phyloP scores from a whole-genome alignment of 2,113 vertebrate genomes.

The Nibea coibor region DNA sequence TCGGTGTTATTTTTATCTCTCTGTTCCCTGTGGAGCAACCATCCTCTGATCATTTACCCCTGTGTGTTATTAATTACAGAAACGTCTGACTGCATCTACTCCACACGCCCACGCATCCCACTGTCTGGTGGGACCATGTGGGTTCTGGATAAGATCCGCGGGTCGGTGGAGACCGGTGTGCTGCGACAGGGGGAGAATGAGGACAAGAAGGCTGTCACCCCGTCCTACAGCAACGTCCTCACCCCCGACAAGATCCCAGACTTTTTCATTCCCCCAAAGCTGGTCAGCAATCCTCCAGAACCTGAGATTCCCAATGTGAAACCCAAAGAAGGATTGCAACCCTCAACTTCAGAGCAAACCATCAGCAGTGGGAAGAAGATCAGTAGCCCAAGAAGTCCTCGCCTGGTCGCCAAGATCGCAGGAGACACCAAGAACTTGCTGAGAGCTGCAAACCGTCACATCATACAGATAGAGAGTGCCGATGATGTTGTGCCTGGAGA shows the following conservation, averaged over 20 bases:
- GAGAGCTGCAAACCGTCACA: constrained; percentile 89
- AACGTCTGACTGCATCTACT: constrained; percentile 56
- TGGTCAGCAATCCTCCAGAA: constrained; percentile 86
- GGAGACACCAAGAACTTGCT: constrained; percentile 88
- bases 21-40: constrained; percentile 22
- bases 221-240: constrained; percentile 94
- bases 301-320: constrained; percentile 76
- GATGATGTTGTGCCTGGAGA: constrained; percentile 88
- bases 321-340: constrained; percentile 78
- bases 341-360: constrained; percentile 87
- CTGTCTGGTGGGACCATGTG: constrained; percentile 86
- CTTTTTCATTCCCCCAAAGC: constrained; percentile 96
- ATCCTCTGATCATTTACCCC: constrained; percentile 39
- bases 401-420: constrained; percentile 85
- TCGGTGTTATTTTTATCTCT: constrained; percentile 36
- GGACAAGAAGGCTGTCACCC: constrained; percentile 80
- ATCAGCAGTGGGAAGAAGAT: constrained; percentile 83
- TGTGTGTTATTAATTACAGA: constrained; percentile 70
- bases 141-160: constrained; percentile 94
- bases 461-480: constrained; percentile 95
- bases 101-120: constrained; percentile 37
- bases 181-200: constrained; percentile 83
- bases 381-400: constrained; percentile 90
- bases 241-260: constrained; percentile 98
- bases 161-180: constrained; percentile 87